phyloP scores from a whole-genome alignment of 2,888 invertebrate species.

The Nemurella pictetii region DNA sequence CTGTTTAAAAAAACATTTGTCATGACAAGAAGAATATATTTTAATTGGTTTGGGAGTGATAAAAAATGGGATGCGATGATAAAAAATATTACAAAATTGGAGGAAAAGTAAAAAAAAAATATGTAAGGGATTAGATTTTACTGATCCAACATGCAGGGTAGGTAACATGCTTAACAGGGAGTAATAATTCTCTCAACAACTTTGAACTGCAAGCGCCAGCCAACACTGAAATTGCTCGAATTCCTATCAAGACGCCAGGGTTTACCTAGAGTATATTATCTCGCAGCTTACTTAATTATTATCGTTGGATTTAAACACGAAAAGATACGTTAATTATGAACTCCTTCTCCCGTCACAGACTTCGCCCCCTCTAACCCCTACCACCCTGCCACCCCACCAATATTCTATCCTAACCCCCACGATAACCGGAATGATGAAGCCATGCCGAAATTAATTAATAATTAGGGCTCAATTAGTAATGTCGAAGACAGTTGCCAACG shows the following conservation, averaged over 20 bases:
- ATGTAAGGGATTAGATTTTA: no score
- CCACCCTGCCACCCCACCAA: neutral
- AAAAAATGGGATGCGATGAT: no score
- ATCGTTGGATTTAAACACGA: neutral
- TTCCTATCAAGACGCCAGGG: neutral
- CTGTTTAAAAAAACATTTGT: no score
- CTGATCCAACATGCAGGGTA: no score
- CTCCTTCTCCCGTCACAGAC: neutral
- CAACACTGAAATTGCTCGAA: neutral
- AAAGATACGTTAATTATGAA: neutral
- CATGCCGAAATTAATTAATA: neutral
- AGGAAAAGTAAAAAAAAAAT: no score
- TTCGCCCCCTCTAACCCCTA: neutral
- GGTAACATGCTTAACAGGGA: no score
- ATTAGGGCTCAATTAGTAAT: neutral
- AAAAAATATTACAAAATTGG: no score
- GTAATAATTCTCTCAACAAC: no score
- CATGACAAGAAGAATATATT: no score
- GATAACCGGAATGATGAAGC: neutral
- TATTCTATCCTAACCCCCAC: neutral
- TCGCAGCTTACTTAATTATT: neutral
- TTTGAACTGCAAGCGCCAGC: no score
- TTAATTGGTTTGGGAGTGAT: no score
- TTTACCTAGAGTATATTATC: neutral
- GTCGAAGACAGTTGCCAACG: neutral